Evolutionary conservation across 2,113 vertebrate genomes (phyloP), one percentile per base, ranked within the genome.

Genomic region (Campylomormyrus tamandua): DNA sequence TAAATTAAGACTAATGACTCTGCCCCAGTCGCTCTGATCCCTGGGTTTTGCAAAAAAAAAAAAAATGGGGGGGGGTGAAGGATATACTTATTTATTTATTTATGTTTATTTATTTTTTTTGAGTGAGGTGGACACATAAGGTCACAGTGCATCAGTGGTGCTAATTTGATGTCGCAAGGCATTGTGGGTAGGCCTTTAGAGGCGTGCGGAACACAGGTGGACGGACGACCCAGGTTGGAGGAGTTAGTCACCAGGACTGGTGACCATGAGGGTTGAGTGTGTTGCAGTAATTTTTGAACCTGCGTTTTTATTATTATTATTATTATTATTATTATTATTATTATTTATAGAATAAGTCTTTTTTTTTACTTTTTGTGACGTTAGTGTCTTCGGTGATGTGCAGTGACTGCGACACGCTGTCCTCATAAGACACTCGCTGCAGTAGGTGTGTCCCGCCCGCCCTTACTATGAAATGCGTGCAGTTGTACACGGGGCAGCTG

Each of bases 401-500:
- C 19, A 9, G 31, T 53, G 17, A 24, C 48, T 3, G 45, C 77
- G 90, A 91, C 83, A 80, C 88, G 62, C 88, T 70, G 27, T 89
- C n/a, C n/a, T n/a, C n/a, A n/a, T n/a, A n/a, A n/a, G n/a, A n/a
- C n/a, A n/a, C n/a, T n/a, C n/a, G n/a, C n/a, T n/a, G n/a, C n/a
- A n/a, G n/a, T n/a, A n/a, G n/a, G n/a, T 15, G 2, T 53, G 50
- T 31, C 85, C 27, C 1, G 9, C 50, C 50, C 15, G 2, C 85
- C 31, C 13, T 88, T 35, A 90, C 90, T 93, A 80, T 91, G 91
- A 88, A 90, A 92, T 90, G 92, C 50, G 92, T 91, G 87, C 92
- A 92, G 93, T 90, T 88, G 86, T 83, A 48, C 77, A 48, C 1
- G 87, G 8, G 46, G 88, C 90, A 31, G 42, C 80, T 53, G 70